Evolutionary conservation across 2,113 vertebrate genomes (phyloP), one percentile per base, ranked within the genome.

Genomic region (Bettongia penicillata): DNA sequence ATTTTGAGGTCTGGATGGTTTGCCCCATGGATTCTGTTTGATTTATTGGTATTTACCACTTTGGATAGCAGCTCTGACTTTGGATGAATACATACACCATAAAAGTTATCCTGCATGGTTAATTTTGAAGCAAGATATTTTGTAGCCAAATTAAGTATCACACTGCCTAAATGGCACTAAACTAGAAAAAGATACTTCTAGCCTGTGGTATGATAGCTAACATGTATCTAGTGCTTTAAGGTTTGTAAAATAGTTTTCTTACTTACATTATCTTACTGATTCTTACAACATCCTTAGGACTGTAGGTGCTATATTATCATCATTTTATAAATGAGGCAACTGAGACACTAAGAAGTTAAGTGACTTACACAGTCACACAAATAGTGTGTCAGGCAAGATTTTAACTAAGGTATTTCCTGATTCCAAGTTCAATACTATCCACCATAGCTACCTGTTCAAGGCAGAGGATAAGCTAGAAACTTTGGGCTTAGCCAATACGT

Each of bases 41-140:
- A 77, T 10, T 91, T 11, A 4, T 8, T 8, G 90, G 0, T 25
- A 24, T 93, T 91, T 84, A 53, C 7, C 89, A 61, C 25, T 92
- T 53, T 3, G 91, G 14, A 53, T 28, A 92, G 23, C 2, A 51
- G 31, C 37, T 61, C 53, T 68, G 57, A n/a, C 93, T 26, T 61
- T 90, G 51, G 53, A 0, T 93, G n/a, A 28, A 96, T 53, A 93
- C 12, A 94, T 12, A 37, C 0, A 52, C 50, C 92, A 96, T 53
- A 91, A 25, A 92, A 92, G 28, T 61, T 49, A 55, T 16, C 25
- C 28, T 92, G 26, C 49, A 90, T 61, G 7, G 52, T 28, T 94
- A n/a, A 90, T 91, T 93, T 26, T 90, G 92, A 94, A 43, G 48
- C 92, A 93, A 53, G 77, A 25, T 84, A 26, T 53, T 94, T 24